Base-by-base conservation (phyloP, 2,888 invertebrate species). In the Amphipyra tragopoginis region DNA sequence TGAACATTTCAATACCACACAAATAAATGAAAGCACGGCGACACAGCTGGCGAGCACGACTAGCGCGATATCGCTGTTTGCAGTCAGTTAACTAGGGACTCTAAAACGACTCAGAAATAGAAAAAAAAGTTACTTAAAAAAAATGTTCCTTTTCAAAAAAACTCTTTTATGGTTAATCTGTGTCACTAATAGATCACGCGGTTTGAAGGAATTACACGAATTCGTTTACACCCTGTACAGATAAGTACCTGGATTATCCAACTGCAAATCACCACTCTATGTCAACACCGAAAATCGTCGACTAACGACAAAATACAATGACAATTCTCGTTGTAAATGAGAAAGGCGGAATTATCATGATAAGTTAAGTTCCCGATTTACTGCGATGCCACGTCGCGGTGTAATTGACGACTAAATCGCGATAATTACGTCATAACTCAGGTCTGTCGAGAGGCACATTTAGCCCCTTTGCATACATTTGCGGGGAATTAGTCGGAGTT, bases 361-460 rank as follows among this genome's bases (percentile, higher is more conserved):
- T 79, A 72, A 75, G 82, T 83, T 79, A 83, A 83, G 83, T 79
- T 79, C 77, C 68, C 81, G 82, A 86, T 86, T 85, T 82, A 83
- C 79, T 56, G 79, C 67, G 65, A 74, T 77, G 65, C 65, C 70
- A 64, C 75, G 71, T 72, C 68, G 75, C 75, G 72, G 65, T 78
- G 62, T 86, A 90, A 90, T 88, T 89, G 89, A 85, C 85, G 83
- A 86, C 82, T 89, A 87, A 90, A 90, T 90, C 75, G 78, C 75
- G 80, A 86, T 91, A 90, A 90, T 89, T 83, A 86, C 84, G 82
- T 86, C 85, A 88, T 89, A 90, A 86, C 84, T 91, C 84, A 85
- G 81, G 72, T 76, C 69, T 65, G 63, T 67, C 63, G 74, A 57
- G 75, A 64, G 74, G 65, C 81, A 75, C 79, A 79, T 80, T 82